These are phyloP conservation scores for Ceramica pisi DNA, from an alignment of 2,888 invertebrate genomes.

Conservation along the genomic window DNA sequence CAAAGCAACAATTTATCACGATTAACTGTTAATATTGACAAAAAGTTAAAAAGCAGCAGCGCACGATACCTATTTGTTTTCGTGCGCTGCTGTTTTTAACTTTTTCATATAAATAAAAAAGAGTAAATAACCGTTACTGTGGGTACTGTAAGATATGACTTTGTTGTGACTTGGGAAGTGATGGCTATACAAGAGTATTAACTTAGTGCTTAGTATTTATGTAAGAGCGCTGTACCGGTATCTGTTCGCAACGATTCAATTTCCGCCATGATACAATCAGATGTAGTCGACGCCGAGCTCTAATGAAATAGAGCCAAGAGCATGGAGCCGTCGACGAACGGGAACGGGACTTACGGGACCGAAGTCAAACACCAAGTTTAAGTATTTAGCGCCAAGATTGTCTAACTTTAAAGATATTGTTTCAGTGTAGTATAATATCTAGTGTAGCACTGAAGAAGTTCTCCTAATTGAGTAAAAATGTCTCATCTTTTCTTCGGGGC, in stretches of 20 bases:
- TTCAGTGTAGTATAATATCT: constrained; percentile 24
- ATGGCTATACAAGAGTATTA: constrained; percentile 18
- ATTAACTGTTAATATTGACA: constrained; percentile 58
- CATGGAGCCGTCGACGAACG: constrained; percentile 20
- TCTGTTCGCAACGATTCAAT: constrained; percentile 54
- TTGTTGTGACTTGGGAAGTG: constrained; percentile 31
- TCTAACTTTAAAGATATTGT: constrained; percentile 44
- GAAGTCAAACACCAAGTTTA: constrained; percentile 37
- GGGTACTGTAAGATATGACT: constrained; percentile 19
- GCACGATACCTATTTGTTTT: too few relatives aligned
- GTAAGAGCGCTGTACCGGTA: constrained; percentile 34
- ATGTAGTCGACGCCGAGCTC: constrained; percentile 40
- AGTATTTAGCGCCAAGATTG: constrained; percentile 43
- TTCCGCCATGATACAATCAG: constrained; percentile 58
- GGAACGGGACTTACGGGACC: constrained; percentile 11
- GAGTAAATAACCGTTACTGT: constrained; percentile 27
- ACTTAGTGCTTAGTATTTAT: constrained; percentile 30
- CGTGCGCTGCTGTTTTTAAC: constrained; percentile 39
- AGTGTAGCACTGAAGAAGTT: constrained; percentile 5
- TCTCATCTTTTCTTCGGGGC: constrained; percentile 27
- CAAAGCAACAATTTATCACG: constrained; percentile 64
- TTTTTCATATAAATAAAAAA: constrained; percentile 47
- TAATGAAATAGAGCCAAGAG: constrained; percentile 58
- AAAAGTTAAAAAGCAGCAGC: too few relatives aligned
- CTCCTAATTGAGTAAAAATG: constrained; percentile 27